Base-by-base conservation (phyloP, 2,113 vertebrate genomes). In the Erythrocercus mccallii region DNA sequence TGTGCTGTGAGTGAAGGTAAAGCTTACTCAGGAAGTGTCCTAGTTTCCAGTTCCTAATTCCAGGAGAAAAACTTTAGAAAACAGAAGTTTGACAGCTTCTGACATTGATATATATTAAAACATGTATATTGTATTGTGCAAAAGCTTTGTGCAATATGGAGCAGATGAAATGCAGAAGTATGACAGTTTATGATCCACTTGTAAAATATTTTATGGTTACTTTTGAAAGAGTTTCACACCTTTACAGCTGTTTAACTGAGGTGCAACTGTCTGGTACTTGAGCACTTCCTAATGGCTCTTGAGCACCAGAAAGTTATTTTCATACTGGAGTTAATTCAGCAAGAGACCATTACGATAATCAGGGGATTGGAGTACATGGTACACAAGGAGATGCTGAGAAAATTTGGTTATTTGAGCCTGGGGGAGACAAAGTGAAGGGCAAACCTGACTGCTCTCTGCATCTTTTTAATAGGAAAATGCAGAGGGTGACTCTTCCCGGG, bases 21-120 rank as follows among this genome's bases (percentile, higher is more conserved):
- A 88, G 90, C 62, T 90, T 82, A 79, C n/a, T 31, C 69, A 94
- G 93, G 79, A 73, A 79, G 54, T 60, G 88, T 88, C 96, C 95
- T 89, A 96, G 64, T 94, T 94, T 95, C 81, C 79, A 96, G 21
- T 14, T 82, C 86, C 89, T 70, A 42, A 40, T 74, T 92, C 76
- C 79, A 88, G 82, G 70, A 50, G 42, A 94, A 86, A 70, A 81
- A 81, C 58, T 93, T 87, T 3, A 79, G 70, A 74, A 94, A 91
- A 74, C 82, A 86, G 83, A 81, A 90, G 65, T 92, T 73, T 94
- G 53, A 45, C 82, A 88, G 68, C 33, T 86, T 74, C 85, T 88
- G 57, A 25, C 90, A 60, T 71, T 86, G 40, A 48, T 93, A 60
- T 25, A 15, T 51, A 87, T 69, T 72, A 77, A 84, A 76, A 85